Conservation (phyloP, 2,113 vertebrate species). For the Asarcornis scutulata region DNA sequence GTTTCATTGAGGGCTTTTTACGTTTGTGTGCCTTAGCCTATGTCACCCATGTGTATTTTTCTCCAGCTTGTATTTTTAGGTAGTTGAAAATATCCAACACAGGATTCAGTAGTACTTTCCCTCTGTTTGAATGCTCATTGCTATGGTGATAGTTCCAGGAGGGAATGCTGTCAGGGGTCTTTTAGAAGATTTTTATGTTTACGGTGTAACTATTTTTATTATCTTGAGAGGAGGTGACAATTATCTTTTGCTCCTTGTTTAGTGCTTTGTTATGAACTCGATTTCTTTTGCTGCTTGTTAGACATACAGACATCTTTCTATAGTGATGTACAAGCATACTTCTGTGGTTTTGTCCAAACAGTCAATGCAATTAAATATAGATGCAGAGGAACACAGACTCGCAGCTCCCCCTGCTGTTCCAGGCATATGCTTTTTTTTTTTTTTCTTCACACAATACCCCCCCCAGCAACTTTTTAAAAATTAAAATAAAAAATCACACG, state of each 20-base stretch:
- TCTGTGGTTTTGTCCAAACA: constrained; percentile 8
- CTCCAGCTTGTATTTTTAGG: constrained; percentile 47
- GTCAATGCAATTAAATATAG: not conserved
- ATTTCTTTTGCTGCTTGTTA: not conserved
- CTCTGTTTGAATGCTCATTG: constrained; percentile 13
- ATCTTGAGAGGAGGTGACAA: constrained; percentile 30
- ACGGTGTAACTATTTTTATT: constrained; percentile 42
- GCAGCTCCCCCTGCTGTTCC: constrained; percentile 48
- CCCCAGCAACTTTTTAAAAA: not conserved
- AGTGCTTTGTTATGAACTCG: constrained; percentile 24
- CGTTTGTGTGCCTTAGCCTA: not conserved
- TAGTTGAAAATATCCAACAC: constrained; percentile 27
- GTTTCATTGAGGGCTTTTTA: not conserved
- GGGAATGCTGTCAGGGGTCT: constrained; percentile 14
- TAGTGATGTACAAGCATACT: not conserved
- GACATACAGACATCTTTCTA: not conserved
- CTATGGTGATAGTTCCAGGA: constrained; percentile 56
- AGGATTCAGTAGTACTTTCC: constrained; percentile 14
- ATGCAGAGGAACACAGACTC: not conserved
- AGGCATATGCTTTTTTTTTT: not conserved
- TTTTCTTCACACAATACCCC: too few relatives aligned
- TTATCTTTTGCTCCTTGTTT: constrained; percentile 47
- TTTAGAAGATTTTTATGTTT: constrained; percentile 54
- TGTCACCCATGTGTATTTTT: not conserved
- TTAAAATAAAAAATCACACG: not conserved